phyloP scores from a whole-genome alignment of 2,797 vertebrate genomes.

The Oreortyx pictus region DNA sequence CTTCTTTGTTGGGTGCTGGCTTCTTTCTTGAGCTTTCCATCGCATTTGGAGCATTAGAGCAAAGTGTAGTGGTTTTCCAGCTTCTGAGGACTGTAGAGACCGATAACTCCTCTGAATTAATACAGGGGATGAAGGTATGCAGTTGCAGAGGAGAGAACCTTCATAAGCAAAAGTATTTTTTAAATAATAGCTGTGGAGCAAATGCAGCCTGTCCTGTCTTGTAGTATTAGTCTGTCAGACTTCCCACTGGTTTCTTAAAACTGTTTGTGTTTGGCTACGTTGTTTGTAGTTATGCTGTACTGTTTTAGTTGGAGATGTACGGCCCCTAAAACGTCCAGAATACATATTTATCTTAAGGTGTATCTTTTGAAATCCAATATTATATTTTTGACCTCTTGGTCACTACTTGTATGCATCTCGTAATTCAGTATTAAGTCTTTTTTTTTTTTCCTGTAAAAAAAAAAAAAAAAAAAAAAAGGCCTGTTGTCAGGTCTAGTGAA shows the following conservation, averaged over 20 bases:
- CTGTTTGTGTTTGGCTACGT: conserved; percentile 16
- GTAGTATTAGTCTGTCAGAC: conserved; percentile 37
- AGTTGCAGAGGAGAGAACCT: background rate
- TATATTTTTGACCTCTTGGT: conserved; percentile 51
- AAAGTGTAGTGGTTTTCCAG: background rate
- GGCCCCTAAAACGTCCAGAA: conserved; percentile 70
- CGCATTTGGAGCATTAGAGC: background rate
- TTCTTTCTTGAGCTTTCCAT: background rate
- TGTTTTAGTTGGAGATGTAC: conserved; percentile 73
- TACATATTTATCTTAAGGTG: conserved; percentile 42
- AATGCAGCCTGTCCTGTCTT: background rate
- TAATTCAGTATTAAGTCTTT: background rate
- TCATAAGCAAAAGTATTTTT: background rate
- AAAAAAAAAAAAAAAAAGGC: background rate
- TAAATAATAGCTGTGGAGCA: background rate
- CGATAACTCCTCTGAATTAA: background rate
- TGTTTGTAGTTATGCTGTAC: conserved; percentile 33
- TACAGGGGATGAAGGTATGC: background rate
- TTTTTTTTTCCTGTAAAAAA: background rate
- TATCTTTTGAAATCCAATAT: conserved; percentile 57
- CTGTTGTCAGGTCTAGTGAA: background rate
- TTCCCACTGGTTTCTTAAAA: conserved; percentile 52
- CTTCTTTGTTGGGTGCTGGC: background rate
- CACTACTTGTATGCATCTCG: conserved; percentile 27
- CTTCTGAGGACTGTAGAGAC: background rate